Base-by-base conservation (phyloP, 2,888 invertebrate genomes). In the Merodon equestris region DNA sequence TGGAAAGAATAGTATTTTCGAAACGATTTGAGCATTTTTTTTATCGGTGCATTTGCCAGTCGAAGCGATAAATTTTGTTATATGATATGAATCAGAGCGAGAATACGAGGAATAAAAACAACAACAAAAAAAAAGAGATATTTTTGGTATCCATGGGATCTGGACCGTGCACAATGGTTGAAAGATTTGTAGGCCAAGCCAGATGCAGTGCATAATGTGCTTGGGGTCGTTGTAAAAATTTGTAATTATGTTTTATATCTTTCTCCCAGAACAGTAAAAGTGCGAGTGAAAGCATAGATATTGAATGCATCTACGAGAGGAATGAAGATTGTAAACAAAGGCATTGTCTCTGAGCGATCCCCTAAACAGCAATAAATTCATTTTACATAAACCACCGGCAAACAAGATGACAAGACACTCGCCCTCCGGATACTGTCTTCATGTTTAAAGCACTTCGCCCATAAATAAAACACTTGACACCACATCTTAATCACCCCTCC, bases 51-150 rank as follows among this genome's bases (percentile, higher is more conserved):
- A 74, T 64, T 67, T 74, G 15, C 58, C 15, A 50, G 51, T 60
- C 34, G 17, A 60, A 53, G 38, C 64, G 18, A 79, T 79, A 74
- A 79, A 79, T 68, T 74, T 58, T 40, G 58, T 74, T 74, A 53
- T 40, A 54, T 48, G 57, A 53, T 34, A 53, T 57, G 67, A 61
- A 77, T 72, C 50, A 58, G 58, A 63, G 63, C 50, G 38, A 34
- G 51, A 68, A 58, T 10, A 27, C 12, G 13, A 5, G 9, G 19
- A 19, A 38, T 7, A 40, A 40, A 9, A 34, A 40, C 13, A 27
- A 70, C 15, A 51, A 38, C 2, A 40, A 40, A 9, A 27, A 40
- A 17, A 38, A 70, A 34, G 47, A 40, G 54, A 60, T 73, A 68
- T 77, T 67, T 77, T 58, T 45, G 67, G 27, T 61, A 61, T 63